Conservation (phyloP, 2,797 vertebrate species). For the Enteromius mattozi region DNA sequence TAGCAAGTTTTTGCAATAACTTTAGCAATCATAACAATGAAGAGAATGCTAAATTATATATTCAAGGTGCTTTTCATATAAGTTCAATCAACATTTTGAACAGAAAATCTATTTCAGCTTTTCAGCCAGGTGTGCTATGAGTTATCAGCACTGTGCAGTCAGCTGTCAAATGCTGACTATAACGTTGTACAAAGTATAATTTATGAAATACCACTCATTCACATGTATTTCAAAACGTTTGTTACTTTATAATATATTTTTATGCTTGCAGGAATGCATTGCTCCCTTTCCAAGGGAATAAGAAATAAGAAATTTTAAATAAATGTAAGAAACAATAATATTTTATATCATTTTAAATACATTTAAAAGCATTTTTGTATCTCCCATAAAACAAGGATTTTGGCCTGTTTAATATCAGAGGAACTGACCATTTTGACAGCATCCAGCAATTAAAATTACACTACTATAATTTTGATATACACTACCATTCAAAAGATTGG, state of each 20-base stretch:
- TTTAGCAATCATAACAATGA: neutral
- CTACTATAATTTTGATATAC: neutral
- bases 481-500: neutral
- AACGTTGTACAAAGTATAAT: neutral
- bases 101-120: neutral
- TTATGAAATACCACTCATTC: neutral
- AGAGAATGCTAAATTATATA: neutral
- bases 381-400: neutral
- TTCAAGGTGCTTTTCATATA: neutral
- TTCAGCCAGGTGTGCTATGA: neutral
- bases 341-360: neutral
- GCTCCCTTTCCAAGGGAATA: neutral
- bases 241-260: neutral
- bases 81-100: neutral
- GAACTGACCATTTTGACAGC: neutral
- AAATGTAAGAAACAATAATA: neutral
- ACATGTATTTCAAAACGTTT: neutral
- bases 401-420: neutral
- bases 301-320: neutral
- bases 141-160: neutral
- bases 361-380: neutral
- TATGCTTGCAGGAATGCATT: neutral
- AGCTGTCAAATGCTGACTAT: neutral
- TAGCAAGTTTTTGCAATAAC: neutral
- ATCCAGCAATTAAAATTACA: neutral